These are phyloP conservation scores for Iguana delicatissima DNA, from an alignment of 2,797 vertebrate species.

Conservation along the genomic window DNA sequence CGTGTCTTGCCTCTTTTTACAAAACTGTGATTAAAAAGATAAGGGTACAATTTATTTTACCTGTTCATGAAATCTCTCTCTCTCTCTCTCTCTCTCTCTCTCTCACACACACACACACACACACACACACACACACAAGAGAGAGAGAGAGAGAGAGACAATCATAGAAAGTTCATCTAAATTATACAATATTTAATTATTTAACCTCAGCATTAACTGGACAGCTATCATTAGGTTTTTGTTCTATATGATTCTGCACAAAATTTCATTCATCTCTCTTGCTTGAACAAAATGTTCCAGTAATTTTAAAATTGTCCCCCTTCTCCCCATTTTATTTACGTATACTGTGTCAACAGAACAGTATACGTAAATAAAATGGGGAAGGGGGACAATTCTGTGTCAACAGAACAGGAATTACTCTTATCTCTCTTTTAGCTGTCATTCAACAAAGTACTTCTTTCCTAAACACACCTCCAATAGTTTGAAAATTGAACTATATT, in stretches of 20 bases:
- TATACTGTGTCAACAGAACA: neutral
- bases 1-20: neutral
- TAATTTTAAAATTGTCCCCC: neutral
- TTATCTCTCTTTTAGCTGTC: neutral
- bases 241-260: neutral
- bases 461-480: too few relatives aligned
- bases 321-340: neutral
- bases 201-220: neutral
- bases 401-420: neutral
- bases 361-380: too few relatives aligned
- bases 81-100: neutral
- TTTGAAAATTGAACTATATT: neutral
- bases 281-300: neutral
- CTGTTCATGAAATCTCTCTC: neutral
- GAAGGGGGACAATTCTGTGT: too few relatives aligned
- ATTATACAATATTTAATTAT: neutral
- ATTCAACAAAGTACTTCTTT: neutral
- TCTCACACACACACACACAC: conserved; percentile 28
- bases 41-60: neutral
- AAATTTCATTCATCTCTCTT: neutral
- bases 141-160: too few relatives aligned
- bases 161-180: conserved; percentile 42
- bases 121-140: neutral
- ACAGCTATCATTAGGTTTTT: neutral
- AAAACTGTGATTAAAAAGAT: neutral